These are phyloP conservation scores for Sporophila hypoxantha DNA, from an alignment of 2,113 vertebrate genomes.

Conservation along the genomic window DNA sequence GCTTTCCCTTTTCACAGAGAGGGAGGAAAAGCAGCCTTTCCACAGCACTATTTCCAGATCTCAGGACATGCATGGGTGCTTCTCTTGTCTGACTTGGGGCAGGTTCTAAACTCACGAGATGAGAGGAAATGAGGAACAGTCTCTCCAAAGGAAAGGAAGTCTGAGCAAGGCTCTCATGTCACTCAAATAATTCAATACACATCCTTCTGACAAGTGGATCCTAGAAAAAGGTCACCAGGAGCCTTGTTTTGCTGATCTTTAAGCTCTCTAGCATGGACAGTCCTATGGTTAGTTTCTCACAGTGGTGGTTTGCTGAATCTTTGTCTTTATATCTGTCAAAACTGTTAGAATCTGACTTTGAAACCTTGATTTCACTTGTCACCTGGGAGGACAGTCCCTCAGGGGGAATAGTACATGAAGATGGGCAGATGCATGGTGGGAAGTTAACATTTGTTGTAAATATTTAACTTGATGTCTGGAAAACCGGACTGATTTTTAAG, in stretches of 20 bases:
- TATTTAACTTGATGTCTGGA: neutral
- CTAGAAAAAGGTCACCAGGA: neutral
- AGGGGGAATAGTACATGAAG: neutral
- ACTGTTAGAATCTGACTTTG: neutral
- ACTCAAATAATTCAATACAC: neutral
- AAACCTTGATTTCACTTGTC: neutral
- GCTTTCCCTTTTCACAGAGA: neutral
- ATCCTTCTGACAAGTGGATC: neutral
- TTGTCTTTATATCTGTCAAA: neutral
- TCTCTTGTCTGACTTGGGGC: neutral
- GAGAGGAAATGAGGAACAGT: neutral
- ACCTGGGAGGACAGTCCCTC: neutral
- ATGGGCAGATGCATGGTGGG: neutral
- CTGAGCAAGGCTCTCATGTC: neutral
- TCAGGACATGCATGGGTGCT: neutral
- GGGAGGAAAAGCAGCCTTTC: neutral
- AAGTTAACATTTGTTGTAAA: neutral
- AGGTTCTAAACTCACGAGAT: neutral
- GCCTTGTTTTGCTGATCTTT: neutral
- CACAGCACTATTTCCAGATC: neutral
- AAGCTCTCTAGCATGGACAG: neutral
- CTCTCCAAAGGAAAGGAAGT: neutral
- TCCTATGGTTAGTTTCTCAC: neutral
- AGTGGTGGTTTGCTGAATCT: neutral
- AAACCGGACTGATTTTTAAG: neutral